Percentiles rank a stretch among this genome's conserved stretches.
Conservation (phyloP, 2,113 vertebrate genomes). For the Pampusana beccarii region DNA sequence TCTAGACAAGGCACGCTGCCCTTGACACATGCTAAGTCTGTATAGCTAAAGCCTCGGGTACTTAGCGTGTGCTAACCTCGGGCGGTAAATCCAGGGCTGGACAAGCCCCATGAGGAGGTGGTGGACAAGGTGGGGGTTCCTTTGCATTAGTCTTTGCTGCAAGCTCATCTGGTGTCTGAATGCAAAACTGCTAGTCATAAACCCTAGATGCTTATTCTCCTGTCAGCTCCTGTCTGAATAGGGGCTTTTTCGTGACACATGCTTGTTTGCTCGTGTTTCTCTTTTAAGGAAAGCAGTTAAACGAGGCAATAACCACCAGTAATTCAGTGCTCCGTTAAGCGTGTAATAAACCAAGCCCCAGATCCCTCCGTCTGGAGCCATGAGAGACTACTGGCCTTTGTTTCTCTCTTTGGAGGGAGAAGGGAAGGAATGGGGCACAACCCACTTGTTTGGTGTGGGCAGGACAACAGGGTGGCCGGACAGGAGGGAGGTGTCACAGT, state of each 20-base stretch:
- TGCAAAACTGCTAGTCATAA: background rate
- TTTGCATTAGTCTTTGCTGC: constrained; percentile 7
- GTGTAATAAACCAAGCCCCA: constrained; percentile 48
- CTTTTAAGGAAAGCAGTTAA: constrained; percentile 51
- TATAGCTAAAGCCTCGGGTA: background rate
- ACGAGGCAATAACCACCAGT: constrained; percentile 32
- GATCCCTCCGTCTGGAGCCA: background rate
- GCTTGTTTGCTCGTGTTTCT: constrained; percentile 57
- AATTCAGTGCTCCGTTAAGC: constrained; percentile 63
- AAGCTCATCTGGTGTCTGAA: background rate
- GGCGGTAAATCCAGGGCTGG: constrained; percentile 24
- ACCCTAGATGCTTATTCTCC: background rate
- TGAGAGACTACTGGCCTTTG: constrained; percentile 10
- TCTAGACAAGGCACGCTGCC: background rate
- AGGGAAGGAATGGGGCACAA: background rate
- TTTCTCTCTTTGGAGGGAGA: background rate
- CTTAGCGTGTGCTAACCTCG: background rate
- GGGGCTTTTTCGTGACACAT: constrained; percentile 39
- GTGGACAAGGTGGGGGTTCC: background rate
- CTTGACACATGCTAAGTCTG: background rate
- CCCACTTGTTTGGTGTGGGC: background rate
- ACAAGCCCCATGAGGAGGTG: background rate
- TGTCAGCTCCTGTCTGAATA: constrained; percentile 51
- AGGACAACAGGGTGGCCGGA: background rate
- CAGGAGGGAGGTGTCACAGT: background rate